Percentiles rank a stretch among this genome's conserved stretches.
These are phyloP conservation scores for Lumbricus terrestris DNA, from an alignment of 2,888 invertebrate species.

Conservation along the genomic window DNA sequence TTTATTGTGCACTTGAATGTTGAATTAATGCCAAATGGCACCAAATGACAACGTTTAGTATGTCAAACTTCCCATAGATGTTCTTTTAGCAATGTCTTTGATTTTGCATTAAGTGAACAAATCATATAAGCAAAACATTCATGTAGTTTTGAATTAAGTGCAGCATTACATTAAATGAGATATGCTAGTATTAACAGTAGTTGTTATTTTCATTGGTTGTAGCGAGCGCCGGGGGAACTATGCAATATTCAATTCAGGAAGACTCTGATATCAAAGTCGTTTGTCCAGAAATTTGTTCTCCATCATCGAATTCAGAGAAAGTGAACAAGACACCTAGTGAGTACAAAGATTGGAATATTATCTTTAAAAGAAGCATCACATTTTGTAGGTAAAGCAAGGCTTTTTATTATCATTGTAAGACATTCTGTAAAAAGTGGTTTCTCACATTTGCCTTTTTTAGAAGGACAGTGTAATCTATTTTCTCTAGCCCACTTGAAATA, in stretches of 20 bases:
- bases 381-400: too few species aligned
- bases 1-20: too few species aligned
- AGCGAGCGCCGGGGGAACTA: background rate
- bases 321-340: background rate
- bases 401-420: too few species aligned
- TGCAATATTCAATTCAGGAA: background rate
- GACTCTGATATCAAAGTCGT: background rate
- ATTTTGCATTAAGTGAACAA: background rate
- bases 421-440: too few species aligned
- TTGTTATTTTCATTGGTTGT: background rate
- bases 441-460: too few species aligned
- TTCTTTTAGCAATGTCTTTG: too few species aligned
- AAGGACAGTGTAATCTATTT: too few species aligned
- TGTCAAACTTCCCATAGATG: too few species aligned
- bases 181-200: background rate
- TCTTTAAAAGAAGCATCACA: background rate
- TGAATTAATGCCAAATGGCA: too few species aligned
- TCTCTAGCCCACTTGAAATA: too few species aligned
- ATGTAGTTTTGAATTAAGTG: background rate
- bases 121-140: background rate
- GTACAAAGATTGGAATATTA: background rate
- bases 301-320: background rate
- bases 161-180: background rate
- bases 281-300: background rate
- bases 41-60: too few species aligned